Base-by-base conservation (phyloP, 2,113 vertebrate genomes). In the Pachypanchax playfairii region DNA sequence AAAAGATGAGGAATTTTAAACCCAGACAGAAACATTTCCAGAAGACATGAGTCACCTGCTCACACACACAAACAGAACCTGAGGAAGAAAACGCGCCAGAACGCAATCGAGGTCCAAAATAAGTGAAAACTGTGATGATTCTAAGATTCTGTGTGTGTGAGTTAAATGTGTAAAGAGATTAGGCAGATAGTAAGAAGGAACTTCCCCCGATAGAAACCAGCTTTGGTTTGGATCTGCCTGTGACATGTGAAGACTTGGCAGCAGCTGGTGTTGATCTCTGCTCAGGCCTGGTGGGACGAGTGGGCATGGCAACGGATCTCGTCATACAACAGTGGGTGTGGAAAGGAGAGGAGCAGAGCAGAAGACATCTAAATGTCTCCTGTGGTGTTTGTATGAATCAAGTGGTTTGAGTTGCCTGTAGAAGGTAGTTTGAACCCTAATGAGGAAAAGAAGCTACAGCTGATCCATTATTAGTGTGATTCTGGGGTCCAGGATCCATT, bases 301-400 rank as follows among this genome's bases (percentile, higher is more conserved):
- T 21, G 90, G 91, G 67, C 91, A 85, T 84, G 81, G 76, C 83
- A 73, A 63, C 67, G 31, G 65, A 41, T 12, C 33, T 20, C 6
- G 72, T 90, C 86, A 88, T 89, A 72, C 36, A 85, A 69, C 35
- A 5, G 24, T 49, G 87, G 89, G 87, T 88, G 91, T 75, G 82
- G 86, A 91, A 70, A 82, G 70, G 91, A 88, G 91, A 63, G 48
- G 48, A 54, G 73, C 74, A 77, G 70, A 47, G 60, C 69, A 39
- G 86, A 90, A 87, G 59, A 48, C 85, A 92, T 93, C 91, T 91
- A 93, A 94, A 58, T 12, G 62, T 29, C 63, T 61, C 4, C 47
- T 39, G 35, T 69, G 43, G 41, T 48, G 38, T 49, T 71, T 18
- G n/a, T 38, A 26, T 50, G 55, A 64, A 77, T 85, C 70, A 66